A percentile compares a stretch with the other conserved stretches of the same genome.
Conservation (phyloP, 2,888 invertebrate species). For the Molanna angustata region DNA sequence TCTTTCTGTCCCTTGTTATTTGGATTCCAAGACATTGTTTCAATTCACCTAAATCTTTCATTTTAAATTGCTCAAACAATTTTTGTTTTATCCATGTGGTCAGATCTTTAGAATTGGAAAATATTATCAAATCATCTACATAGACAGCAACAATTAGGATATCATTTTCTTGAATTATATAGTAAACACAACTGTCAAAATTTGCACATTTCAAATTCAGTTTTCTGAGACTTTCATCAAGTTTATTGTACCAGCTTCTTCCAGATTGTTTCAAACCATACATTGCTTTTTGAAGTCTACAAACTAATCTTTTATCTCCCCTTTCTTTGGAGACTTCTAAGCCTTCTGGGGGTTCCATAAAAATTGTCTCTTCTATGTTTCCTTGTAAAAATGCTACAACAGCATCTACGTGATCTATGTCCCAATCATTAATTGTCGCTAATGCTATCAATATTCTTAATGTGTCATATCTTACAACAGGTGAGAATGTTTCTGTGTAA, state of each 20-base stretch:
- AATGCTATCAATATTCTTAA: constrained; percentile 1
- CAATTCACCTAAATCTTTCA: constrained; percentile 6
- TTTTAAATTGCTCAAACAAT: neutral
- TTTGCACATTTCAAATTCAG: constrained; percentile 1
- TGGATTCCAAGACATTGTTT: neutral
- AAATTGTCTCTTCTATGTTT: neutral
- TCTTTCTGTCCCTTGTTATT: constrained; percentile 1
- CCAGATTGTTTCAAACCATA: constrained; percentile 5
- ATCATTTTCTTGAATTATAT: neutral
- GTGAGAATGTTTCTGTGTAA: constrained; percentile 6
- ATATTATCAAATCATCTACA: constrained; percentile 4
- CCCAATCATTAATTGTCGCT: constrained; percentile 2
- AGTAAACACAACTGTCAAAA: constrained; percentile 2
- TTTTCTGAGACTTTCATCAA: neutral
- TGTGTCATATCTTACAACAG: constrained; percentile 3
- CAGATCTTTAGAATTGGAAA: neutral
- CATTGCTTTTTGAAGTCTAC: neutral
- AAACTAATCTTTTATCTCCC: constrained; percentile 3
- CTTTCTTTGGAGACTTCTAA: constrained; percentile 9
- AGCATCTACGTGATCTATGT: constrained; percentile 2
- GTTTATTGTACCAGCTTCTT: constrained; percentile 1
- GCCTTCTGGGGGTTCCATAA: neutral
- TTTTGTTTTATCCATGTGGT: neutral
- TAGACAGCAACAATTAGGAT: neutral
- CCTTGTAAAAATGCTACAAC: constrained; percentile 4